Conservation (phyloP, 2,888 invertebrate genomes). For the Cecidostiba fungosa region DNA sequence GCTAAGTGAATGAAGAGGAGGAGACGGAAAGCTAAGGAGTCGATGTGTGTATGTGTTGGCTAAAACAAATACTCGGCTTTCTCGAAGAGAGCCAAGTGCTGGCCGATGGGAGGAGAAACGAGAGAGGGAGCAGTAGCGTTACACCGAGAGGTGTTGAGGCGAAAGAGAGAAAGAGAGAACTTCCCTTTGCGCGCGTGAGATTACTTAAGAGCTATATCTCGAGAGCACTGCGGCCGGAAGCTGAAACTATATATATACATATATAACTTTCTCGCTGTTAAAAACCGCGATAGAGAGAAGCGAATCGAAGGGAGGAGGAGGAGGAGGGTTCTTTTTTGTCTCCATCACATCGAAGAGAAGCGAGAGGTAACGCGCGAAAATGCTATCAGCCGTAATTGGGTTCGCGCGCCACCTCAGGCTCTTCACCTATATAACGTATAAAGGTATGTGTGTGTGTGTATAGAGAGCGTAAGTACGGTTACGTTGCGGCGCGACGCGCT, state of each 20-base stretch:
- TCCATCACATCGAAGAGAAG: neutral
- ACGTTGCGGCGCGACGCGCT: conserved; percentile 19
- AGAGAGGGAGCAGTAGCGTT: neutral
- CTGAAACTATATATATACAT: conserved; percentile 30
- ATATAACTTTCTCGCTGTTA: neutral
- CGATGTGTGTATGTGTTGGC: conserved; percentile 51
- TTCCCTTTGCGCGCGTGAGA: conserved; percentile 50
- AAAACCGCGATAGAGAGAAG: neutral
- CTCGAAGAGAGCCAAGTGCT: conserved; percentile 23
- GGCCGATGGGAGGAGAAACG: neutral
- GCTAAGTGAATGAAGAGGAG: conserved; percentile 62
- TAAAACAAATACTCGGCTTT: conserved; percentile 62
- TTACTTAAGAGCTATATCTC: conserved; percentile 58
- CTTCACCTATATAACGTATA: conserved; percentile 7
- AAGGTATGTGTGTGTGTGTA: conserved; percentile 16
- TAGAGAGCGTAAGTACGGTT: conserved; percentile 37
- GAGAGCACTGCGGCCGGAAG: neutral
- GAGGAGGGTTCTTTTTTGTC: neutral
- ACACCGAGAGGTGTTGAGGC: conserved; percentile 32
- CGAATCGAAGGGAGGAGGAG: neutral
- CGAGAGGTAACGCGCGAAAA: conserved; percentile 57
- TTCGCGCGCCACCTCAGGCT: conserved; percentile 38
- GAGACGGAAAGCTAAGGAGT: conserved; percentile 25
- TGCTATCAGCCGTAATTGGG: conserved; percentile 62
- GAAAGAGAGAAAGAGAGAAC: conserved; percentile 20